Percentiles rank a stretch among this genome's conserved stretches.
Conservation (phyloP, 2,888 invertebrate genomes). For the Xylophagus ater region DNA sequence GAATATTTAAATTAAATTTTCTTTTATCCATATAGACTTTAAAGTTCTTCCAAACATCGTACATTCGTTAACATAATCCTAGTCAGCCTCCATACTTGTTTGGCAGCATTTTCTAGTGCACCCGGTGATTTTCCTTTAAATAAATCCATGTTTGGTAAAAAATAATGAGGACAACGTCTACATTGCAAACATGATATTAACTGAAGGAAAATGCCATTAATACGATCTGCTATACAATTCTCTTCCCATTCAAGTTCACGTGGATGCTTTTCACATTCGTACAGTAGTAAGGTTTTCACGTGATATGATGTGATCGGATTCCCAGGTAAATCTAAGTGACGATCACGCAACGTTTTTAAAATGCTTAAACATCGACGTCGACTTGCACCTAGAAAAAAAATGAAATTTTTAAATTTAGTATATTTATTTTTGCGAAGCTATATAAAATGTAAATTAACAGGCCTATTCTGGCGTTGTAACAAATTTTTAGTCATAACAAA, state of each 20-base stretch:
- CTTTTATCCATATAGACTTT: too few relatives aligned
- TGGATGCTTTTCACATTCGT: constrained; percentile 95
- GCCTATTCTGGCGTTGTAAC: too few relatives aligned
- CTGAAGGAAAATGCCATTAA: constrained; percentile 89
- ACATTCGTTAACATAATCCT: constrained; percentile 87
- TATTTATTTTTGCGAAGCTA: too few relatives aligned
- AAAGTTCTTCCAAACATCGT: constrained; percentile 81
- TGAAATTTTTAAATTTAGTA: too few relatives aligned
- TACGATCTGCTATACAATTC: constrained; percentile 77
- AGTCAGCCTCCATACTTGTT: constrained; percentile 86
- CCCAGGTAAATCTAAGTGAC: constrained; percentile 78
- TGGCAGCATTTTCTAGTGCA: constrained; percentile 84
- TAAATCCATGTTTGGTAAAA: constrained; percentile 85
- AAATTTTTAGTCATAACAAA: too few relatives aligned
- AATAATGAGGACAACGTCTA: constrained; percentile 90
- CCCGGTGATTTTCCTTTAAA: constrained; percentile 88
- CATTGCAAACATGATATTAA: constrained; percentile 92
- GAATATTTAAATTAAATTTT: too few relatives aligned
- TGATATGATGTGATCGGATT: constrained; percentile 88
- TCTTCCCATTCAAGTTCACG: constrained; percentile 93
- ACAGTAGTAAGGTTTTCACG: constrained; percentile 78
- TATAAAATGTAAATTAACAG: too few relatives aligned
- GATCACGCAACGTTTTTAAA: constrained; percentile 80
- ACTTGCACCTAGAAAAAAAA: constrained; percentile 58
- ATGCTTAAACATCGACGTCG: constrained; percentile 79